Evolutionary conservation across 2,797 vertebrate species (phyloP).

Genomic region (Microctenopoma stevenorrisi): DNA sequence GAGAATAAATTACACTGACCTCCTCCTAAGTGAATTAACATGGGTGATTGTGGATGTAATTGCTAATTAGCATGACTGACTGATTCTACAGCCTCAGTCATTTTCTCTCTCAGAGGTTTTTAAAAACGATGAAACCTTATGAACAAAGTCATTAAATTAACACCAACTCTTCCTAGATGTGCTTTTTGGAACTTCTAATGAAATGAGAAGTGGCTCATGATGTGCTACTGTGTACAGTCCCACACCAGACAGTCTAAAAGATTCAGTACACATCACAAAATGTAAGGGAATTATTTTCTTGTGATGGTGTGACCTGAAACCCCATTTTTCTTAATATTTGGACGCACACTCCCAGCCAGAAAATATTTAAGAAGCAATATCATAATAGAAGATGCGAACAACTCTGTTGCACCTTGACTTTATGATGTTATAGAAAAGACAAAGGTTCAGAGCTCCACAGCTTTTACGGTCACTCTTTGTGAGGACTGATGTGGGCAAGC

Average conservation of each 20-base stretch:
- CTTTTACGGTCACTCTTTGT: constrained; percentile 28
- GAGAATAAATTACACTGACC: constrained; percentile 75
- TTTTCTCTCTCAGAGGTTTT: constrained; percentile 49
- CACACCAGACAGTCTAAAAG: constrained; percentile 18
- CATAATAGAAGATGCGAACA: constrained; percentile 60
- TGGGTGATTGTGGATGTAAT: constrained; percentile 78
- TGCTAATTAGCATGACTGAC: constrained; percentile 77
- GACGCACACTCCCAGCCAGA: constrained; percentile 28
- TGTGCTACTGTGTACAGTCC: constrained; percentile 8
- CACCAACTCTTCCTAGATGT: constrained; percentile 32
- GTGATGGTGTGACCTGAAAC: constrained; percentile 14
- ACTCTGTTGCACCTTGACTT: constrained; percentile 53
- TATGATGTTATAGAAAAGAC: constrained; percentile 48
- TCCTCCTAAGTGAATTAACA: constrained; percentile 75
- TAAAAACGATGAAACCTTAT: constrained; percentile 43
- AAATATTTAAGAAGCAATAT: constrained; percentile 56
- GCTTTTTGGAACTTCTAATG: constrained; percentile 19
- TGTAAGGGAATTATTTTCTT: constrained; percentile 56
- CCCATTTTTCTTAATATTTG: constrained; percentile 53
- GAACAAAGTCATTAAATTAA: constrained; percentile 59
- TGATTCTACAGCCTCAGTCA: constrained; percentile 65
- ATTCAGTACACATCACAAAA: constrained; percentile 44
- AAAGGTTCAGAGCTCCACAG: constrained; percentile 27
- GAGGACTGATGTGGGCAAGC: constrained; percentile 46
- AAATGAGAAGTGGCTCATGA: constrained; percentile 53